phyloP scores from a whole-genome alignment of 1,140 invertebrate genomes.

The Drosophila nasuta region DNA sequence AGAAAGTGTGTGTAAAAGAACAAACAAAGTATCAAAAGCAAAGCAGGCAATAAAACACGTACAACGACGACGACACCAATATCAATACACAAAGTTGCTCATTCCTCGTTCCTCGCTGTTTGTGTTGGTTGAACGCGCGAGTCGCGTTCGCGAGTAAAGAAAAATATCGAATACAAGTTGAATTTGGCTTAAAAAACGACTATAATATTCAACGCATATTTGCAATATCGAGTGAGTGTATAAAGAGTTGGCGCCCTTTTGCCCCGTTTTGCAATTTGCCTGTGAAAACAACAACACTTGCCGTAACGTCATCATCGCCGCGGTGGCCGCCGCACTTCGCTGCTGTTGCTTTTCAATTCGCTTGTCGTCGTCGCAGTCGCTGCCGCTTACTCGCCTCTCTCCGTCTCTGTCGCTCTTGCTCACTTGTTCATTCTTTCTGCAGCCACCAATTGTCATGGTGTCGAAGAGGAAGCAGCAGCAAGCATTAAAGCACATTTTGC shows the following conservation, averaged over 20 bases:
- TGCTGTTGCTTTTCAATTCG: conserved; percentile 70
- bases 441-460: conserved; percentile 73
- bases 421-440: conserved; percentile 67
- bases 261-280: neutral
- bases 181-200: conserved; percentile 7
- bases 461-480: conserved; percentile 67
- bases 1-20: conserved; percentile 78
- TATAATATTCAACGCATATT: conserved; percentile 16
- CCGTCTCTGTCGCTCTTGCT: conserved; percentile 38
- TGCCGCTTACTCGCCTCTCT: conserved; percentile 39
- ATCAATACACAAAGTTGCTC: conserved; percentile 40
- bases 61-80: conserved; percentile 49
- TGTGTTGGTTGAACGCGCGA: conserved; percentile 25
- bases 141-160: conserved; percentile 28
- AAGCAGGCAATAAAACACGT: conserved; percentile 64
- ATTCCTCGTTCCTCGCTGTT: conserved; percentile 51
- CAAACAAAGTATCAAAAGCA: conserved; percentile 77
- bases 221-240: neutral
- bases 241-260: conserved; percentile 30
- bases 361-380: conserved; percentile 41
- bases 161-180: neutral
- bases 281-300: conserved; percentile 26
- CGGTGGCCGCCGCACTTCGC: conserved; percentile 52
- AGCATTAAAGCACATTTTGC: conserved; percentile 71
- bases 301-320: conserved; percentile 64